phyloP scores from a whole-genome alignment of 1,140 invertebrate genomes.

The Microvelia longipes region DNA sequence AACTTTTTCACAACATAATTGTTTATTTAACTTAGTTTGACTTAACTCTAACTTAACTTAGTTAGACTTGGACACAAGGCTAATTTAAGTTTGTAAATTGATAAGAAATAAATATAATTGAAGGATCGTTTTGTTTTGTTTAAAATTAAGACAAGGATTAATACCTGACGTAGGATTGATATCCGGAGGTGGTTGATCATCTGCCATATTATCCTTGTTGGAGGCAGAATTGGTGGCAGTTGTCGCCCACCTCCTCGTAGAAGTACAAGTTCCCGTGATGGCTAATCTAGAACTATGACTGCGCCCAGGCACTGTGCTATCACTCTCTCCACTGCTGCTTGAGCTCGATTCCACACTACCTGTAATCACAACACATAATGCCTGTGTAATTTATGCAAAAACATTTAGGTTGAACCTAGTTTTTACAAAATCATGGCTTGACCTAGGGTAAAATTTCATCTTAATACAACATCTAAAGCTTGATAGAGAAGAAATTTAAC shows the following conservation, averaged over 20 bases:
- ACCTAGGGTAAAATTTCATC: background rate
- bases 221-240: constrained; percentile 5
- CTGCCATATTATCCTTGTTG: constrained; percentile 13
- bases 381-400: background rate
- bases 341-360: constrained; percentile 7
- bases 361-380: background rate
- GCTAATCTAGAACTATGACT: constrained; percentile 29
- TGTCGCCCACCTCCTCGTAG: constrained; percentile 32
- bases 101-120: too few species aligned
- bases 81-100: too few species aligned
- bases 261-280: constrained; percentile 61
- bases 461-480: too few species aligned
- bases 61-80: too few species aligned
- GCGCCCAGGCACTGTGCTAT: constrained; percentile 23
- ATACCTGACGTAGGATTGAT: constrained; percentile 14
- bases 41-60: too few species aligned
- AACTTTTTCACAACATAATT: too few species aligned
- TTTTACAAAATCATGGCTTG: background rate
- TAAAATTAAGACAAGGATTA: background rate
- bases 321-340: constrained; percentile 12
- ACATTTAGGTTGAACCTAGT: background rate
- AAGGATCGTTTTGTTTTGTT: too few species aligned
- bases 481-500: too few species aligned
- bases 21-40: too few species aligned
- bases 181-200: constrained; percentile 13